Conservation (phyloP, 2,888 invertebrate species). For the Erebia epiphron region DNA sequence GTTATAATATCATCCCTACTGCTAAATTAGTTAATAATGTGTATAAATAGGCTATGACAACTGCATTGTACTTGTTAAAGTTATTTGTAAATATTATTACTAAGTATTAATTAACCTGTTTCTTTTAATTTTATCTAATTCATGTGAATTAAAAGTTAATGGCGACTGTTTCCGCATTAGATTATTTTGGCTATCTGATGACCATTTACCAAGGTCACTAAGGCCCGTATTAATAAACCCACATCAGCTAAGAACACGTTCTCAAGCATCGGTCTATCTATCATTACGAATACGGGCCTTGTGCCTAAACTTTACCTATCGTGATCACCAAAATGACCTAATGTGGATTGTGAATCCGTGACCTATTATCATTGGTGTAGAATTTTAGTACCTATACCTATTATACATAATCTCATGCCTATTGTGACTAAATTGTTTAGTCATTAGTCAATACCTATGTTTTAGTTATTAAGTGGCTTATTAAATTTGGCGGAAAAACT, state of each 20-base stretch:
- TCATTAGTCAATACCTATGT: too few relatives aligned
- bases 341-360: background rate
- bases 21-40: slow-evolving; percentile 14
- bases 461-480: too few relatives aligned
- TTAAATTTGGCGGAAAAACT: too few relatives aligned
- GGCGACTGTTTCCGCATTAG: background rate
- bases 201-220: too few relatives aligned
- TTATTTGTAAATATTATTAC: slow-evolving; percentile 39
- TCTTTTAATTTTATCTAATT: slow-evolving; percentile 37
- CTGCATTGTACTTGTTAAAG: slow-evolving; percentile 60
- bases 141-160: background rate
- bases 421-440: slow-evolving; percentile 15
- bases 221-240: too few relatives aligned
- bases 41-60: slow-evolving; percentile 50
- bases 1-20: background rate
- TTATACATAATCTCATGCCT: slow-evolving; percentile 1
- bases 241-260: too few relatives aligned
- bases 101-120: slow-evolving; percentile 35
- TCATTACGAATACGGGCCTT: too few relatives aligned
- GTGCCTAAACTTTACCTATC: too few relatives aligned
- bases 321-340: background rate
- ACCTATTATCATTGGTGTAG: too few relatives aligned
- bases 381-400: too few relatives aligned
- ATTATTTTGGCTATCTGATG: background rate
- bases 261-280: too few relatives aligned